These are phyloP conservation scores for Rhagoletis pomonella DNA, from an alignment of 1,140 invertebrate genomes.

Conservation along the genomic window DNA sequence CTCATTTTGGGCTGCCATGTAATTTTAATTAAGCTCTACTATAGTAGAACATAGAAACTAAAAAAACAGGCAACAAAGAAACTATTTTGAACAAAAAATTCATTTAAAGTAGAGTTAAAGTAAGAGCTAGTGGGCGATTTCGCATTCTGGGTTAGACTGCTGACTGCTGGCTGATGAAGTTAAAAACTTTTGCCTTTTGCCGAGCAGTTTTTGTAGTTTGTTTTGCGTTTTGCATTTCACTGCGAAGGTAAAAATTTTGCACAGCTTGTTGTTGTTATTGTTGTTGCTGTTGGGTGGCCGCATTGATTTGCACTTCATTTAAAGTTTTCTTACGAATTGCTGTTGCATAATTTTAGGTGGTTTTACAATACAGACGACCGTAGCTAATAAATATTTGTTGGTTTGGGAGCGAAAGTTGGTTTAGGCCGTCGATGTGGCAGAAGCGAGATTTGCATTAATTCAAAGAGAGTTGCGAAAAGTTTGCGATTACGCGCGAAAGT, in stretches of 20 bases:
- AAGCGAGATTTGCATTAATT: too few species aligned
- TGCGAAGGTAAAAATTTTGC: not conserved
- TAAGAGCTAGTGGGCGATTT: not conserved
- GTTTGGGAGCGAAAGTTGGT: not conserved
- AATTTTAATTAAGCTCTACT: constrained; percentile 33
- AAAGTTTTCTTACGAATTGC: constrained; percentile 43
- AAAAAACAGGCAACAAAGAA: not conserved
- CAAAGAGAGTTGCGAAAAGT: too few species aligned
- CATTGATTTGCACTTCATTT: constrained; percentile 51
- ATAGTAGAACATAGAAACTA: not conserved
- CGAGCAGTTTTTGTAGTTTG: not conserved
- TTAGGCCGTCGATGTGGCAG: too few species aligned
- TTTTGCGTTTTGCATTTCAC: not conserved
- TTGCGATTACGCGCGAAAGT: too few species aligned
- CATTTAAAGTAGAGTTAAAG: constrained; percentile 20
- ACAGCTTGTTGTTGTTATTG: not conserved
- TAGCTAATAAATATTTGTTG: not conserved
- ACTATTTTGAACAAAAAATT: not conserved
- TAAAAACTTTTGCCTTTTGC: constrained; percentile 24
- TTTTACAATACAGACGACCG: not conserved
- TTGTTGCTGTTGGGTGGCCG: not conserved
- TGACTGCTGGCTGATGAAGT: not conserved
- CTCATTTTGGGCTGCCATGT: constrained; percentile 28
- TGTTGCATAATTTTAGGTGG: constrained; percentile 34
- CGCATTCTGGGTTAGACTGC: not conserved